Conservation (phyloP, 2,888 invertebrate genomes). For the Amitus sp. region DNA sequence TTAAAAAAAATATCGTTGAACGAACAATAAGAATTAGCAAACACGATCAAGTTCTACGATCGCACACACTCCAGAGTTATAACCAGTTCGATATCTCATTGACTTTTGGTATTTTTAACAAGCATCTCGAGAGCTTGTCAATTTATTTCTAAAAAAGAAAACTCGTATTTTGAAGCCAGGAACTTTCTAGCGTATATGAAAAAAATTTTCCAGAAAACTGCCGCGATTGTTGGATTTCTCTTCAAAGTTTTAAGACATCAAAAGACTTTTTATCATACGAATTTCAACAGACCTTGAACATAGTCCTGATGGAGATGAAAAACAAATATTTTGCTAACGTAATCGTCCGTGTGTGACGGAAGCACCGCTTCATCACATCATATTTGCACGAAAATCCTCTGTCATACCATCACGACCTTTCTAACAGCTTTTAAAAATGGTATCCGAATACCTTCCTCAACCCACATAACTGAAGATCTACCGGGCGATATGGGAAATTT, state of each 20-base stretch:
- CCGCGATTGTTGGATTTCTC: too few relatives aligned
- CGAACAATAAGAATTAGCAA: too few relatives aligned
- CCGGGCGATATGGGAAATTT: conserved; percentile 7
- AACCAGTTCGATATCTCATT: not conserved
- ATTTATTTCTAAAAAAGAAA: not conserved
- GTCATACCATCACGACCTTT: too few relatives aligned
- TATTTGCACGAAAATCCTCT: too few relatives aligned
- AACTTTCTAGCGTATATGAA: not conserved
- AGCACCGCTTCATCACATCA: too few relatives aligned
- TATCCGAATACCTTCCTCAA: not conserved
- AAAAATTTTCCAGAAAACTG: not conserved
- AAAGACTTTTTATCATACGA: too few relatives aligned
- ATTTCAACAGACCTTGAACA: too few relatives aligned
- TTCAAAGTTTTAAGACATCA: too few relatives aligned
- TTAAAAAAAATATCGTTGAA: too few relatives aligned
- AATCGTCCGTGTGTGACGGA: too few relatives aligned
- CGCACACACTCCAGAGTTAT: not conserved
- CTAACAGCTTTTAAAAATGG: not conserved
- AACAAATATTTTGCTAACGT: too few relatives aligned
- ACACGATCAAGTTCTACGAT: not conserved
- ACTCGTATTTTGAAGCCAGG: not conserved
- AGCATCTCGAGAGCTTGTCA: not conserved
- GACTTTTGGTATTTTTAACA: not conserved
- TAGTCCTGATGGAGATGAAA: too few relatives aligned
- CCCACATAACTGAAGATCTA: conserved; percentile 3